phyloP scores from a whole-genome alignment of 2,888 invertebrate genomes.

The Agriotes lineatus region DNA sequence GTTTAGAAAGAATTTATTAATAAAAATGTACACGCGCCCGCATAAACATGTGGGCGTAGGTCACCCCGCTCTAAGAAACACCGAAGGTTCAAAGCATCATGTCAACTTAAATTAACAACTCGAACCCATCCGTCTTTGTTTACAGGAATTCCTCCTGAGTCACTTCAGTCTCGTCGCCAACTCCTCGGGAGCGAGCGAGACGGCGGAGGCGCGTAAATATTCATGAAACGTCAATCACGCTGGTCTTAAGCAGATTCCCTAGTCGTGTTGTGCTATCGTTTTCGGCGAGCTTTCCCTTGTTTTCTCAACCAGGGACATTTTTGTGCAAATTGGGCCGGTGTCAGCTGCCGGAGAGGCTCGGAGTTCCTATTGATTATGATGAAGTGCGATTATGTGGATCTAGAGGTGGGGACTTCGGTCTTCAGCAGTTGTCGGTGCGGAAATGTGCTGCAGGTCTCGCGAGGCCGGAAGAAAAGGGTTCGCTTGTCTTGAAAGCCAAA shows the following conservation, averaged over 20 bases:
- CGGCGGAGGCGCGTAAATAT: slow-evolving; percentile 27
- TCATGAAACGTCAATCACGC: slow-evolving; percentile 32
- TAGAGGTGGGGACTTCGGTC: slow-evolving; percentile 9
- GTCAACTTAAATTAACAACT: slow-evolving; percentile 41
- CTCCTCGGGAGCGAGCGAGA: slow-evolving; percentile 15
- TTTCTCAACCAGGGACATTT: slow-evolving; percentile 6
- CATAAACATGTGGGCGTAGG: too few species aligned
- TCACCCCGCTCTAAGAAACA: slow-evolving; percentile 7
- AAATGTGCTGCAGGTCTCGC: slow-evolving; percentile 8
- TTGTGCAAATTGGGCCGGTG: slow-evolving; percentile 1
- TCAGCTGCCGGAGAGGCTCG: not conserved
- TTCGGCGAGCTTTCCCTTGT: slow-evolving; percentile 10
- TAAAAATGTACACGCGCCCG: too few species aligned
- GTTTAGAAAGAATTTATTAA: too few species aligned
- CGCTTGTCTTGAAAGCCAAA: not conserved
- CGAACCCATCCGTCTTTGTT: slow-evolving; percentile 42
- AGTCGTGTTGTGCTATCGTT: slow-evolving; percentile 19
- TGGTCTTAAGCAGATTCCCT: slow-evolving; percentile 14
- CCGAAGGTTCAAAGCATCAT: slow-evolving; percentile 26
- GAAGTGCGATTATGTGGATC: slow-evolving; percentile 6
- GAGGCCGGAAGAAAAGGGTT: slow-evolving; percentile 2
- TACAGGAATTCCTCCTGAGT: slow-evolving; percentile 40
- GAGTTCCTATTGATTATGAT: not conserved
- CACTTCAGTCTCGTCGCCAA: slow-evolving; percentile 38
- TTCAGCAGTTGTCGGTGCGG: slow-evolving; percentile 3